Percentiles rank a stretch among this genome's conserved stretches.
phyloP scores from a whole-genome alignment of 2,797 vertebrate genomes.

The Malurus splendens region DNA sequence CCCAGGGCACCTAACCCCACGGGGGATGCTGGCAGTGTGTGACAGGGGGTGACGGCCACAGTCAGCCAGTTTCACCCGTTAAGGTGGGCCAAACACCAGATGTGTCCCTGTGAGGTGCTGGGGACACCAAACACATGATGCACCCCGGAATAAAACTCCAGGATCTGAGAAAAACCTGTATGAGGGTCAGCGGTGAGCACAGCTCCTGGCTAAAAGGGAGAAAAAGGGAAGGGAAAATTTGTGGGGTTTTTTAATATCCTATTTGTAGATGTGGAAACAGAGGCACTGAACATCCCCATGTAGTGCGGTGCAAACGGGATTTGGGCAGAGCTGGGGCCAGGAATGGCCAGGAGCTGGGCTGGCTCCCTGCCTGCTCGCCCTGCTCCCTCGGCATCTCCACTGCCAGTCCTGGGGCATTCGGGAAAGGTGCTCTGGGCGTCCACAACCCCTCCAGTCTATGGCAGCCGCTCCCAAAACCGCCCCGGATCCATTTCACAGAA shows the following conservation, averaged over 20 bases:
- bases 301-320: fast-evolving
- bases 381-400: fast-evolving
- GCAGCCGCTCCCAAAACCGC: fast-evolving
- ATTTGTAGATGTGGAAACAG: neutral
- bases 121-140: fast-evolving
- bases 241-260: fast-evolving
- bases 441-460: fast-evolving
- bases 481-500: neutral
- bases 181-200: neutral
- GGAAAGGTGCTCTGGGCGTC: neutral
- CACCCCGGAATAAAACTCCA: neutral
- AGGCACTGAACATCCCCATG: fast-evolving
- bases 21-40: neutral
- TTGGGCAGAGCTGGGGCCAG: fast-evolving
- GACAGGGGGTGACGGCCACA: fast-evolving
- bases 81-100: fast-evolving
- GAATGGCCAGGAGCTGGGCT: neutral
- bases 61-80: fast-evolving
- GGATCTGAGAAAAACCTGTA: neutral
- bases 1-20: fast-evolving
- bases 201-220: fast-evolving
- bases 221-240: neutral
- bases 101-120: fast-evolving
- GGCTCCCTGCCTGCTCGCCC: neutral
- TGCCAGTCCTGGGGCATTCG: fast-evolving